Percentiles rank a stretch among this genome's conserved stretches.
phyloP scores from a whole-genome alignment of 2,113 vertebrate genomes.

The Pelecanoides urinatrix region DNA sequence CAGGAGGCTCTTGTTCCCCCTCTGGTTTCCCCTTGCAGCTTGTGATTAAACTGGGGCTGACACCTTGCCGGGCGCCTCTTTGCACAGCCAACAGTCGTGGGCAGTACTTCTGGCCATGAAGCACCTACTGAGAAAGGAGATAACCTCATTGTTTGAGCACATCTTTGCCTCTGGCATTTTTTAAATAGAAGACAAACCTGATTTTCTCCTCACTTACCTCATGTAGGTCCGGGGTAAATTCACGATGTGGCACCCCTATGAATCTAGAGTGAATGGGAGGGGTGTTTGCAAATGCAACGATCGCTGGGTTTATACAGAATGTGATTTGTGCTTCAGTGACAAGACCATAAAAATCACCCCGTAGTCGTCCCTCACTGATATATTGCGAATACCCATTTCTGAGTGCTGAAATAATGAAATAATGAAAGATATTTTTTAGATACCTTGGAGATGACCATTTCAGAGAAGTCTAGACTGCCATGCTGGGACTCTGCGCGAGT shows the following conservation, averaged over 20 bases:
- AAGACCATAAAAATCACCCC: not conserved
- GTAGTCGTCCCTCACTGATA: not conserved
- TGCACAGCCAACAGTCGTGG: not conserved
- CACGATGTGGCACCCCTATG: not conserved
- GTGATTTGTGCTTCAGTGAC: not conserved
- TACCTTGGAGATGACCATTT: not conserved
- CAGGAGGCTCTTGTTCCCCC: not conserved
- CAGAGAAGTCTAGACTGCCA: not conserved
- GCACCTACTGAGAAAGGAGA: not conserved
- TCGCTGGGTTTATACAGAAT: not conserved
- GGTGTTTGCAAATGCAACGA: not conserved
- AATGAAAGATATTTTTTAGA: not conserved
- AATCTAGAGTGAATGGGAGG: not conserved
- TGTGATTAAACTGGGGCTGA: slow-evolving; percentile 12
- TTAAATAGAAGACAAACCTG: not conserved
- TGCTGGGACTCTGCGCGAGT: not conserved
- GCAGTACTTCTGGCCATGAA: not conserved
- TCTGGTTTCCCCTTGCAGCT: not conserved
- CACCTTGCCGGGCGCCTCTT: not conserved
- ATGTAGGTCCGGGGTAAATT: not conserved
- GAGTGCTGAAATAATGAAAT: not conserved
- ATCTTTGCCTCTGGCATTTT: not conserved
- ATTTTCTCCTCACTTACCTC: not conserved
- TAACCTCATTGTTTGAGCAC: not conserved
- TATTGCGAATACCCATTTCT: not conserved